Conservation (phyloP, 2,888 invertebrate genomes). For the Nomada lathburiana region DNA sequence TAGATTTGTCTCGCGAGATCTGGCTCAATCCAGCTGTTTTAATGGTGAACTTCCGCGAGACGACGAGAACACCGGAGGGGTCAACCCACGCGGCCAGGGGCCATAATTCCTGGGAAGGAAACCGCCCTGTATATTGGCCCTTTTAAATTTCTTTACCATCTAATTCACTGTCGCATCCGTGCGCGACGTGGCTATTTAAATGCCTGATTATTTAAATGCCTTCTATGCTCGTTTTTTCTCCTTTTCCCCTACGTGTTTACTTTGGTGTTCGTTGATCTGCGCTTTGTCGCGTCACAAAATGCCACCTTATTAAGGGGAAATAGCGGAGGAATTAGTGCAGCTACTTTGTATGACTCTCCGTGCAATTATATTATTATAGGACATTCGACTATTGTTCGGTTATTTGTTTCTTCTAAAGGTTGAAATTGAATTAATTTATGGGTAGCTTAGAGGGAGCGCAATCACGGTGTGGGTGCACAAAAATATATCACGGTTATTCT, state of each 20-base stretch:
- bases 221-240: not conserved
- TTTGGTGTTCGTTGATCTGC: not conserved
- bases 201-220: constrained; percentile 55
- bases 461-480: too few species aligned
- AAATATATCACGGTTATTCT: too few species aligned
- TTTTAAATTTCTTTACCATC: constrained; percentile 57
- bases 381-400: too few species aligned
- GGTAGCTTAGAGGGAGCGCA: too few species aligned
- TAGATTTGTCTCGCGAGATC: constrained; percentile 62
- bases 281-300: not conserved
- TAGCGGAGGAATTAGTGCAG: not conserved
- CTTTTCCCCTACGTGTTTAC: constrained; percentile 2
- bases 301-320: not conserved
- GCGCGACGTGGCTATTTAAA: constrained; percentile 9
- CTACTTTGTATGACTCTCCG: not conserved
- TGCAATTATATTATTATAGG: not conserved
- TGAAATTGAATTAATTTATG: too few species aligned
- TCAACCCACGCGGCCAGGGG: constrained; percentile 69
- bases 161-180: constrained; percentile 50
- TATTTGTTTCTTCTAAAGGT: too few species aligned
- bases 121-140: constrained; percentile 69
- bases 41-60: constrained; percentile 73
- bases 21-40: constrained; percentile 61
- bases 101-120: constrained; percentile 70
- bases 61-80: constrained; percentile 57